These are phyloP conservation scores for Adelosebastes latens DNA, from an alignment of 2,797 vertebrate genomes.

Conservation along the genomic window DNA sequence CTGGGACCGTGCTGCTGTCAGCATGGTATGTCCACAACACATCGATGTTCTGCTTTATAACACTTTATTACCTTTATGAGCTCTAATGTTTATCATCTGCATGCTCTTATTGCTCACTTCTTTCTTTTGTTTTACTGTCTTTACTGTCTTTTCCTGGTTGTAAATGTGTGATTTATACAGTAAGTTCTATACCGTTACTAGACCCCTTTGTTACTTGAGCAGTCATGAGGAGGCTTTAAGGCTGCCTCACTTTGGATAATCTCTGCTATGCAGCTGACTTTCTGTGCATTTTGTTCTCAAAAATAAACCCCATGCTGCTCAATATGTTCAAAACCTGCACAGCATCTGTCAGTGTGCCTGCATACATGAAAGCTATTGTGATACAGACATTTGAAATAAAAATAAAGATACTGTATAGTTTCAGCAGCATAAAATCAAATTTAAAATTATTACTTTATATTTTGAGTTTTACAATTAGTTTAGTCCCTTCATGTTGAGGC, in stretches of 20 bases:
- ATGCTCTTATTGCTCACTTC: not conserved
- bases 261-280: conserved; percentile 4
- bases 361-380: not conserved
- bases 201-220: conserved; percentile 5
- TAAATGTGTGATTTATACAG: not conserved
- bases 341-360: not conserved
- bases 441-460: not conserved
- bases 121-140: not conserved
- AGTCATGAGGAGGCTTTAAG: not conserved
- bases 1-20: conserved; percentile 48
- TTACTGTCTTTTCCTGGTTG: not conserved
- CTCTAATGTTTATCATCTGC: not conserved
- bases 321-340: not conserved
- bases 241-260: conserved; percentile 6
- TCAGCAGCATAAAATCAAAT: not conserved
- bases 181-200: not conserved
- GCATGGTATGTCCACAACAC: conserved; percentile 69
- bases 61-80: not conserved
- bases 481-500: not conserved
- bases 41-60: not conserved
- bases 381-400: not conserved
- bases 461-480: not conserved
- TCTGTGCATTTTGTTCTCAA: not conserved
- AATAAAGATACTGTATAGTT: not conserved
- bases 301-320: not conserved